These are phyloP conservation scores for Heliconius eleuchia DNA, from an alignment of 1,140 invertebrate species.

Conservation along the genomic window DNA sequence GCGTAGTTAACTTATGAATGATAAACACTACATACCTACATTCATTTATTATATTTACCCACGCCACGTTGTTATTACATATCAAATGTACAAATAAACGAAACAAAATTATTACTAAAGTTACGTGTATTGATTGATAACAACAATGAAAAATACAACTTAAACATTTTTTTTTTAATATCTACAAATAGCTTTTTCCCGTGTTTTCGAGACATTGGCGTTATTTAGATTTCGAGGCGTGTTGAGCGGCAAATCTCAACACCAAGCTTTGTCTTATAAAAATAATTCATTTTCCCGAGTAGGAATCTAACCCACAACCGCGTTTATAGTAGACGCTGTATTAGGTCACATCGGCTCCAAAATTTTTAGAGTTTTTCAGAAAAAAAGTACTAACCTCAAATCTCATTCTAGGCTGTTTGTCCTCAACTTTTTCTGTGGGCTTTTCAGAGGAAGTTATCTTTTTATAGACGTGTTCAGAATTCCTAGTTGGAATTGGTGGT, in stretches of 20 bases:
- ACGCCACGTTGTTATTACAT: not conserved
- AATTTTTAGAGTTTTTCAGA: too few species aligned
- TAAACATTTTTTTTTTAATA: too few species aligned
- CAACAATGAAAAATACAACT: not conserved
- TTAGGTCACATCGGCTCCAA: too few species aligned
- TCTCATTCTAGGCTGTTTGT: slow-evolving; percentile 66
- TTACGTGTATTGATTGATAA: not conserved
- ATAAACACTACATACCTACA: slow-evolving; percentile 33
- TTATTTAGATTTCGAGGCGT: too few species aligned
- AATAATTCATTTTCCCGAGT: too few species aligned
- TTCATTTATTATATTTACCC: slow-evolving; percentile 17
- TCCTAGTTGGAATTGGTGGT: slow-evolving; percentile 42
- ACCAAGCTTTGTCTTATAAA: too few species aligned
- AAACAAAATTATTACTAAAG: not conserved
- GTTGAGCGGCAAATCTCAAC: too few species aligned
- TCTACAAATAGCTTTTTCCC: too few species aligned
- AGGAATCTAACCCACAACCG: too few species aligned
- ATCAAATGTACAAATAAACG: not conserved
- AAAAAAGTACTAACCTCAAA: slow-evolving; percentile 61
- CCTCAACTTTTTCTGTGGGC: slow-evolving; percentile 45
- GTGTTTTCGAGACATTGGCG: too few species aligned
- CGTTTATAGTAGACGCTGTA: too few species aligned
- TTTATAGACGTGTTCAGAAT: slow-evolving; percentile 47
- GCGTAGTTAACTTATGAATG: slow-evolving; percentile 37
- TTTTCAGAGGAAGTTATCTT: slow-evolving; percentile 48